phyloP scores from a whole-genome alignment of 1,140 invertebrate species.

The Liolophura sinensis region DNA sequence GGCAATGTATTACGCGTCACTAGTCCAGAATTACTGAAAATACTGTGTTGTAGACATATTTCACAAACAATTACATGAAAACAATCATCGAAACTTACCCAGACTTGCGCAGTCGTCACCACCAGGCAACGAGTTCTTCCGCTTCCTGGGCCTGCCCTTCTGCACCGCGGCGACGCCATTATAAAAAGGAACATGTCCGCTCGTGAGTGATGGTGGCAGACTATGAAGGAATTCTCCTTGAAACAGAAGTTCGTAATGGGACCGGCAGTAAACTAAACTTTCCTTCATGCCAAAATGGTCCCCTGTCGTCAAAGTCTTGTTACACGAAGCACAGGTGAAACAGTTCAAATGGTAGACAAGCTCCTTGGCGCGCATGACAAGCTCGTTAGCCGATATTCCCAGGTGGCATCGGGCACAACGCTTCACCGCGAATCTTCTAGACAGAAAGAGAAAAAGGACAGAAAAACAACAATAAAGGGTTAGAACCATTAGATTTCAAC shows the following conservation, averaged over 20 bases:
- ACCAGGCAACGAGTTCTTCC: conserved; percentile 64
- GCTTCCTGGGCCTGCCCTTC: conserved; percentile 83
- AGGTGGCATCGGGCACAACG: conserved; percentile 82
- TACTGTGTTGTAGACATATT: too few relatives aligned
- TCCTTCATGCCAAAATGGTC: conserved; percentile 79
- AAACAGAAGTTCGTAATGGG: conserved; percentile 57
- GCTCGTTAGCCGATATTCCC: conserved; percentile 81
- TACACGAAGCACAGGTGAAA: conserved; percentile 67
- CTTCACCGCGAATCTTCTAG: conserved; percentile 63
- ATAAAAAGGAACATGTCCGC: conserved; percentile 62
- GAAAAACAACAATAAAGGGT: too few relatives aligned
- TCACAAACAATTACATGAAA: not conserved
- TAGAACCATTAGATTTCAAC: too few relatives aligned
- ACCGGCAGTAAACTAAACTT: conserved; percentile 59
- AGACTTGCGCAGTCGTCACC: conserved; percentile 21
- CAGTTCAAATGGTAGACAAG: conserved; percentile 60
- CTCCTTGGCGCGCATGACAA: conserved; percentile 61
- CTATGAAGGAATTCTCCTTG: conserved; percentile 31
- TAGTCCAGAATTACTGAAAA: too few relatives aligned
- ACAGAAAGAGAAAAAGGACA: conserved; percentile 19
- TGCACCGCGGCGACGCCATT: conserved; percentile 73
- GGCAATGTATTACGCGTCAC: too few relatives aligned
- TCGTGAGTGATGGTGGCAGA: conserved; percentile 31
- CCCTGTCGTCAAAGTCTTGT: conserved; percentile 66
- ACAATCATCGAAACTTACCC: conserved; percentile 20